These are phyloP conservation scores for Ranitomeya variabilis DNA, from an alignment of 2,113 vertebrate genomes.

Conservation along the genomic window DNA sequence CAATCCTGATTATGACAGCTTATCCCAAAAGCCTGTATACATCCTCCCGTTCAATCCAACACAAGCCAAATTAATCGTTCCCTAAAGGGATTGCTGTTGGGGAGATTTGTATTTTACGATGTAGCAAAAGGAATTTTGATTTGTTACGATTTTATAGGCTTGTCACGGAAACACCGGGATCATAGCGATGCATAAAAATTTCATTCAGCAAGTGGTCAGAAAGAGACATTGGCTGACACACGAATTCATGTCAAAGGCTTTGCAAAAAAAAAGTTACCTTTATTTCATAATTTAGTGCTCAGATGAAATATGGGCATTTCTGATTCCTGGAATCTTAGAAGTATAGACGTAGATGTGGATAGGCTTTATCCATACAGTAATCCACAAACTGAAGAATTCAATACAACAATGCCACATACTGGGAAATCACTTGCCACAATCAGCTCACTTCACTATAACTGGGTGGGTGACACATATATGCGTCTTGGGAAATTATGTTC, in stretches of 20 bases:
- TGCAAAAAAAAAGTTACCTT: neutral
- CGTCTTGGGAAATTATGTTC: no score
- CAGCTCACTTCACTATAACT: no score
- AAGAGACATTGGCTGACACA: neutral
- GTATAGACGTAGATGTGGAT: neutral
- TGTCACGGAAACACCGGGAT: neutral
- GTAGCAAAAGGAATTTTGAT: conserved; percentile 11
- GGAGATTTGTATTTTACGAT: conserved; percentile 35
- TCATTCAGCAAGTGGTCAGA: conserved; percentile 11
- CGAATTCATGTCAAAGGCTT: neutral
- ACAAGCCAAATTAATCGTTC: conserved; percentile 51
- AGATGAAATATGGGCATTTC: neutral
- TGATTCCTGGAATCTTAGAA: neutral
- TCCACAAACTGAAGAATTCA: neutral
- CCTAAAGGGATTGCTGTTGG: conserved; percentile 46
- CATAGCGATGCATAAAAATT: neutral
- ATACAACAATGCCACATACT: no score
- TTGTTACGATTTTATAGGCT: neutral
- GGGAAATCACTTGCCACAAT: no score
- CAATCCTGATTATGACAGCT: conserved; percentile 52
- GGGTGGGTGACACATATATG: no score
- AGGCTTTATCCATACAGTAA: neutral
- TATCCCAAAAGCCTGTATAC: conserved; percentile 42
- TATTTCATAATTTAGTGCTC: neutral
- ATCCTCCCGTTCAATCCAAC: conserved; percentile 49